phyloP scores from a whole-genome alignment of 2,888 invertebrate genomes.

The Dusona sp. region DNA sequence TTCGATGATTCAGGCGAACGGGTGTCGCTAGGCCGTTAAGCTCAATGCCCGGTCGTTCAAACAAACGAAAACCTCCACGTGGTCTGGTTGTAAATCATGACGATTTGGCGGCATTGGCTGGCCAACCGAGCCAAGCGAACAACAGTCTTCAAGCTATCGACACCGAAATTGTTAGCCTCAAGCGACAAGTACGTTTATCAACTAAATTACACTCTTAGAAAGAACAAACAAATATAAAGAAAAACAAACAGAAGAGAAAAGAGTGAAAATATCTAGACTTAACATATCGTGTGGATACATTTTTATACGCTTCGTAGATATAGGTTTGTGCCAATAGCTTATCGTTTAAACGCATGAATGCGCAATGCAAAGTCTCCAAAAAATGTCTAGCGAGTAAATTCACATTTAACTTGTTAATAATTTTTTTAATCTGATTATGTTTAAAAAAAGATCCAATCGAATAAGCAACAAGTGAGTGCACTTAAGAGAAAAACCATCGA shows the following conservation, averaged over 20 bases:
- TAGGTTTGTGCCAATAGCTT: constrained; percentile 29
- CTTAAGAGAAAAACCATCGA: constrained; percentile 91
- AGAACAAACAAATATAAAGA: constrained; percentile 21
- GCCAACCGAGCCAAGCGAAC: constrained; percentile 89
- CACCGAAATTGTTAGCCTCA: constrained; percentile 96
- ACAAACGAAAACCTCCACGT: constrained; percentile 94
- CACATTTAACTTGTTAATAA: neutral
- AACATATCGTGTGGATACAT: constrained; percentile 82
- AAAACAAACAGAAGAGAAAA: constrained; percentile 5
- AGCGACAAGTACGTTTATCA: constrained; percentile 95
- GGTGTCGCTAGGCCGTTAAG: constrained; percentile 86
- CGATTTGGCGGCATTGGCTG: constrained; percentile 96
- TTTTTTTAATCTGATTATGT: constrained; percentile 1
- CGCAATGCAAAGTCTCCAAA: neutral
- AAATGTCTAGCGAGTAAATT: neutral
- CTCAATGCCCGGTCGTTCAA: constrained; percentile 85
- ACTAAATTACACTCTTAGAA: constrained; percentile 53
- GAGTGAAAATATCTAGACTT: neutral
- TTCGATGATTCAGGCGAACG: constrained; percentile 84
- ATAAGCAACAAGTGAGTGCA: constrained; percentile 96
- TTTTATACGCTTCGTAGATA: constrained; percentile 72
- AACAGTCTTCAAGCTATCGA: constrained; percentile 95
- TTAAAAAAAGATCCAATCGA: constrained; percentile 93
- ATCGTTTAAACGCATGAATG: constrained; percentile 24
- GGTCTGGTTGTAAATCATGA: constrained; percentile 99